A percentile compares a stretch with the other conserved stretches of the same genome.
These are phyloP conservation scores for Folsomia candida DNA, from an alignment of 2,888 invertebrate genomes.

Conservation along the genomic window DNA sequence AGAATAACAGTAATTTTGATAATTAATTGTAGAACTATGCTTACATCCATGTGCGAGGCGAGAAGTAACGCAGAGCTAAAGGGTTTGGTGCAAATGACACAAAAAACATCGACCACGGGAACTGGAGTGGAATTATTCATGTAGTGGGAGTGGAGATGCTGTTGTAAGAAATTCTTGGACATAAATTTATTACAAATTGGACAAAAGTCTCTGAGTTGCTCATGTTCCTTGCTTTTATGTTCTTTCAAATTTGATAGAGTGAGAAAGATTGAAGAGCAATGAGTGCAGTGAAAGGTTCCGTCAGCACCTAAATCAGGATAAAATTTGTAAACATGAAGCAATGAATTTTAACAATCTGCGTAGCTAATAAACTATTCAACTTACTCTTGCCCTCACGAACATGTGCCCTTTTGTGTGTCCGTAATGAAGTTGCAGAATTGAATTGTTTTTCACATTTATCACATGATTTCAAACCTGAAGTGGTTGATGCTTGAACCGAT, in stretches of 20 bases:
- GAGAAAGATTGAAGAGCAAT: neutral
- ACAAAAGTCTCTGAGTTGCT: neutral
- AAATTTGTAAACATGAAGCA: too few species aligned
- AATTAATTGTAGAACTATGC: conserved; percentile 14
- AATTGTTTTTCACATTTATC: neutral
- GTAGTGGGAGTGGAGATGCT: neutral
- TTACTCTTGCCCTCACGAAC: neutral
- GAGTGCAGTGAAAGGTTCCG: neutral
- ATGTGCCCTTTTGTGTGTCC: neutral
- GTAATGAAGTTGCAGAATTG: neutral
- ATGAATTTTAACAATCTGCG: neutral
- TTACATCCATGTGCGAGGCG: conserved; percentile 20
- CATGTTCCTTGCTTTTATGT: neutral
- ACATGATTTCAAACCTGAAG: too few species aligned
- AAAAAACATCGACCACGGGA: neutral
- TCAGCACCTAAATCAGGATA: neutral
- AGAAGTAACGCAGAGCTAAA: conserved; percentile 19
- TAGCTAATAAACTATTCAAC: neutral
- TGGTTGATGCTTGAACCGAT: too few species aligned
- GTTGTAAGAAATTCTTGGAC: neutral
- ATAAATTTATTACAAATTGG: neutral
- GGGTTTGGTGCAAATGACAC: conserved; percentile 15
- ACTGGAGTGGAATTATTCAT: neutral
- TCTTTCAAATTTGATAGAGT: neutral
- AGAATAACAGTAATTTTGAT: too few species aligned